Evolutionary conservation across 1,140 invertebrate species (phyloP).

Genomic region (Drosophila tropicalis): DNA sequence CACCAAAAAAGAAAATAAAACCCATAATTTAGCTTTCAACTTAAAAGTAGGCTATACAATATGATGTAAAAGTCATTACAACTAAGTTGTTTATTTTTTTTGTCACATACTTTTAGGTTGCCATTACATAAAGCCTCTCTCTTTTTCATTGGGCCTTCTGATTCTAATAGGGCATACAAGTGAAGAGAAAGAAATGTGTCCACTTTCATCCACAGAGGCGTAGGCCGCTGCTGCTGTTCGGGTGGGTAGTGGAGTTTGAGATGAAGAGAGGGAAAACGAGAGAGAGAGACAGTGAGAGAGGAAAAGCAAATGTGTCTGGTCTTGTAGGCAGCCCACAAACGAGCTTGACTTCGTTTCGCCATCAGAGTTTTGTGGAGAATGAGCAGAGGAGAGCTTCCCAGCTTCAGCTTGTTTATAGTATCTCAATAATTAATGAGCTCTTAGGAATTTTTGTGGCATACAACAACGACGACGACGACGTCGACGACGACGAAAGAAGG

Average conservation of each 20-base stretch:
- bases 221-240: not conserved
- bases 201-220: slow-evolving; percentile 48
- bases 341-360: slow-evolving; percentile 76
- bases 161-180: slow-evolving; percentile 35
- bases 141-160: not conserved
- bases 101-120: slow-evolving; percentile 7
- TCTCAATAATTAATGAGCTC: slow-evolving; percentile 82
- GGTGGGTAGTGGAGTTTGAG: not conserved
- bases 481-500: slow-evolving; percentile 8
- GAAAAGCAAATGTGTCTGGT: slow-evolving; percentile 68
- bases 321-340: slow-evolving; percentile 75
- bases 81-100: not conserved
- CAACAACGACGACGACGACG: slow-evolving; percentile 33
- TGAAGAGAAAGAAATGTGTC: slow-evolving; percentile 51
- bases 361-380: not conserved
- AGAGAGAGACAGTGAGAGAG: slow-evolving; percentile 15
- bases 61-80: not conserved
- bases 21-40: not conserved
- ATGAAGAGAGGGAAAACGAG: slow-evolving; percentile 28
- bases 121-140: not conserved
- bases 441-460: slow-evolving; percentile 79
- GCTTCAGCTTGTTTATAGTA: slow-evolving; percentile 77
- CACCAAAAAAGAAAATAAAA: too few relatives aligned
- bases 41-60: slow-evolving; percentile 25
- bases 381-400: slow-evolving; percentile 21